Base-by-base conservation (phyloP, 2,113 vertebrate genomes). In the Carassius gibelio region DNA sequence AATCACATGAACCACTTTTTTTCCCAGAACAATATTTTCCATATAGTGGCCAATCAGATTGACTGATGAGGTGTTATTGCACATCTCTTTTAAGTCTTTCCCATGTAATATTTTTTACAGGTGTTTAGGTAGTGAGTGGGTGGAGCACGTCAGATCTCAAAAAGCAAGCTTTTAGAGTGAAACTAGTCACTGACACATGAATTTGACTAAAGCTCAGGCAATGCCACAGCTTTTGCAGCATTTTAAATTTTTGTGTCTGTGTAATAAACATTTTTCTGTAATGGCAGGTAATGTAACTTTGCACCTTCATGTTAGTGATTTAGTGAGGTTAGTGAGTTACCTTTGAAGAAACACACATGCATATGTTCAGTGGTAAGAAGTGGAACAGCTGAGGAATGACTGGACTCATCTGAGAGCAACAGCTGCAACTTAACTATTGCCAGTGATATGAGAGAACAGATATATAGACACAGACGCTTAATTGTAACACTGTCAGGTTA, bases 391-490 rank as follows among this genome's bases (percentile, higher is more conserved):
- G 78, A 81, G 38, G 77, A 81, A 62, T 62, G 79, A 81, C 55
- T 36, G 45, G 69, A 86, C 30, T 50, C 59, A 77, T 76, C 45
- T 86, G 55, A 81, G 15, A 17, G 23, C n/a, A 69, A 81, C 80
- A 83, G 80, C 80, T 82, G 85, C 74, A 55, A 30, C 64, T 23
- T 82, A 81, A 81, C 80, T 81, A 55, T 55, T 59, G 52, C 81
- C 71, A 64, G 57, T 21, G 45, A 86, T 68, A 80, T 34, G 64
- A 85, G 38, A 38, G 66, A 42, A 38, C 21, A 38, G 50, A 61
- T 26, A 77, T 23, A 82, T 62, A 84, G 74, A 59, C 84, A 74
- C 50, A 71, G 17, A 87, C 30, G 61, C 26, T n/a, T 52, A 48
- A 14, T 34, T 30, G 59, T 62, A 1, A 79, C 57, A 79, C n/a